phyloP scores from a whole-genome alignment of 2,113 vertebrate genomes.

The Semicossyphus pulcher region DNA sequence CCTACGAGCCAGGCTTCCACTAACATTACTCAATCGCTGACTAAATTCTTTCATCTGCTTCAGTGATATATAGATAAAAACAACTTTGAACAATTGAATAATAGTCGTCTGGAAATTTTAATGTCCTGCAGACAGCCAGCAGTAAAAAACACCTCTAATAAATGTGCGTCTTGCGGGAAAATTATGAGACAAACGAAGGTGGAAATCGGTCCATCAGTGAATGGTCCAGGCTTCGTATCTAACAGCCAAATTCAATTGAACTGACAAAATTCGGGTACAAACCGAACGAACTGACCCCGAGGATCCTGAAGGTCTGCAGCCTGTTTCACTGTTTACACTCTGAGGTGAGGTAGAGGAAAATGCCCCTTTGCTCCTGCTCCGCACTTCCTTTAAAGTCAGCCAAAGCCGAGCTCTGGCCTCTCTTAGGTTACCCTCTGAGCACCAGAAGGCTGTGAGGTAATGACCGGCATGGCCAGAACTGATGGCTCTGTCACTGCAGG shows the following conservation, averaged over 20 bases:
- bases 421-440: conserved; percentile 64
- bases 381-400: conserved; percentile 39
- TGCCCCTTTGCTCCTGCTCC: conserved; percentile 33
- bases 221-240: background rate
- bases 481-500: conserved; percentile 76
- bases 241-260: background rate
- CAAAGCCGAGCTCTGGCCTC: conserved; percentile 42
- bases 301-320: conserved; percentile 50
- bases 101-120: no score
- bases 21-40: no score
- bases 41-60: no score
- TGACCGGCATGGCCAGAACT: conserved; percentile 58
- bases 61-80: no score
- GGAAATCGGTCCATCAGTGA: no score
- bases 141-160: no score
- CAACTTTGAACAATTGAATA: no score
- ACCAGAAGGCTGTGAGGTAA: conserved; percentile 71
- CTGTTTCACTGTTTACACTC: conserved; percentile 62
- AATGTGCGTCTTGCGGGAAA: no score
- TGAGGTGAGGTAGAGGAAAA: conserved; percentile 66
- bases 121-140: no score
- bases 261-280: background rate
- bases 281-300: background rate
- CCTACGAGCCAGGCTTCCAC: no score
- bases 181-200: no score